Base-by-base conservation (phyloP, 2,797 vertebrate species). In the Betta splendens region DNA sequence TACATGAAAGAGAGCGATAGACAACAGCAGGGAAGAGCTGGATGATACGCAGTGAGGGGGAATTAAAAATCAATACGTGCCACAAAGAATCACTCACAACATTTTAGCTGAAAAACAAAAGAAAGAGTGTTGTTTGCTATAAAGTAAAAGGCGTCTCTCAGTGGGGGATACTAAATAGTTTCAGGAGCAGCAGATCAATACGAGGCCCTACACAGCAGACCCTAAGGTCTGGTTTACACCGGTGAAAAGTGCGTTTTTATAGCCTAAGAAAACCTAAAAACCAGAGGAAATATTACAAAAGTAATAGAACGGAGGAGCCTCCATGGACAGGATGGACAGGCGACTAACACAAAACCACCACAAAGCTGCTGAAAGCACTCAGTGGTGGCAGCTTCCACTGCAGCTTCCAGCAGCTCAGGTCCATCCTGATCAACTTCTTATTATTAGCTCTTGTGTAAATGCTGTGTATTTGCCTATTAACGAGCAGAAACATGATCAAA, bases 51-150 rank as follows among this genome's bases (percentile, higher is more conserved):
- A 45, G 61, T 31, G 9, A 35, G 54, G 49, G 21, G 5, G 54
- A 75, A 80, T 79, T 76, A 69, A 72, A 76, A 84, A 82, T 80
- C 79, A 77, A 82, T 82, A 72, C 1, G 12, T 73, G 72, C 69
- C 61, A 67, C 63, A 48, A 56, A 77, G 69, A 80, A 84, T 77
- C 72, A 70, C 73, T 79, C 72, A 50, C 29, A 74, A 66, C 61
- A 74, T 79, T 81, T 81, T 67, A 72, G 64, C 48, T 29, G 61
- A 37, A 69, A 76, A 79, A 77, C 52, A 77, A 72, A 82, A 75
- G 52, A 65, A 77, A 62, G 33, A 32, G 47, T 72, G 67, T 57
- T 51, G 54, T 46, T 72, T 20, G 11, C 58, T 17, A 43, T 53
- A 70, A 82, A 79, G 69, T 64, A 61, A 76, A 79, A 68, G 45